Percentiles rank a stretch among this genome's conserved stretches.
phyloP scores from a whole-genome alignment of 1,140 invertebrate genomes.

The Pachyrhynchus sulphureomaculatus region DNA sequence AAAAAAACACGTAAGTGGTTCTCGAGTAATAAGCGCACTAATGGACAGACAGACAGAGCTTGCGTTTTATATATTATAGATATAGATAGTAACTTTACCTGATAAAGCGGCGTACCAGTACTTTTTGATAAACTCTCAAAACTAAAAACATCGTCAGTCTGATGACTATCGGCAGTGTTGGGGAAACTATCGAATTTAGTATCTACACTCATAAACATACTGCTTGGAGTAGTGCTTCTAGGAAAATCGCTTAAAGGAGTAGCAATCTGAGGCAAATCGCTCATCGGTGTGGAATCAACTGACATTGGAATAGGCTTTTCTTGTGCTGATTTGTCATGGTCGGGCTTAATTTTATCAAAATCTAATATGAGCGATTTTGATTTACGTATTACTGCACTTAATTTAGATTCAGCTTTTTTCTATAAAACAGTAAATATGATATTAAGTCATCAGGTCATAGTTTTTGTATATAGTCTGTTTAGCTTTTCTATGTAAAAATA shows the following conservation, averaged over 20 bases:
- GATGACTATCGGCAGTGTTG: constrained; percentile 33
- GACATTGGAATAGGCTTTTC: constrained; percentile 44
- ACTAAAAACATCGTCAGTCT: constrained; percentile 38
- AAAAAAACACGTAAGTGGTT: too few species aligned
- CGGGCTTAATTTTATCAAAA: constrained; percentile 34
- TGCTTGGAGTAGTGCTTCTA: constrained; percentile 26
- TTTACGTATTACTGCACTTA: constrained; percentile 23
- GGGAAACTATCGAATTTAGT: constrained; percentile 34
- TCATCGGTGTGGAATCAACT: constrained; percentile 46
- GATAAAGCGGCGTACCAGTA: background rate
- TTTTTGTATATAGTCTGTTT: too few species aligned
- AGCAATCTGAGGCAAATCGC: constrained; percentile 31
- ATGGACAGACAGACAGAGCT: too few species aligned
- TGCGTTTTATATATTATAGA: too few species aligned
- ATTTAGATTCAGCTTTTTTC: background rate
- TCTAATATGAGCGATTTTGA: constrained; percentile 42
- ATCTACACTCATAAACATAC: constrained; percentile 31
- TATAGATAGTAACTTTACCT: too few species aligned
- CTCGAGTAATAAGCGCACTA: too few species aligned
- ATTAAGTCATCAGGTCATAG: background rate
- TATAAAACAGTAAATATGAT: background rate
- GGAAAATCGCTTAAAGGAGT: constrained; percentile 29
- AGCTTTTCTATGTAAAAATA: too few species aligned
- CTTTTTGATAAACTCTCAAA: constrained; percentile 19
- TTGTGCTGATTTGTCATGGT: constrained; percentile 27